phyloP scores from a whole-genome alignment of 2,113 vertebrate species.

The Eolophus roseicapilla region DNA sequence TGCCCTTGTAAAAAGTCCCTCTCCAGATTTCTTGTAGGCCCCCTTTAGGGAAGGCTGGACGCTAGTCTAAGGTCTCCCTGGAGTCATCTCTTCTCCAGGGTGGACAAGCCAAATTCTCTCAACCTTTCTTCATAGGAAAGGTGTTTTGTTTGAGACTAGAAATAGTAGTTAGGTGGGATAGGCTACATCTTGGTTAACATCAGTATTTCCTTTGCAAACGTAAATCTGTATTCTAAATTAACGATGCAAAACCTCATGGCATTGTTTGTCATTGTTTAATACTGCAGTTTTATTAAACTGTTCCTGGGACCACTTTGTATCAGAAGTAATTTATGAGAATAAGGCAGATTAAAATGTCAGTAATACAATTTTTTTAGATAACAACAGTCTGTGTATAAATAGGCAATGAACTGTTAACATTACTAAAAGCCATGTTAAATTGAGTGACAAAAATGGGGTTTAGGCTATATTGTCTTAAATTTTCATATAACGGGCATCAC shows the following conservation, averaged over 20 bases:
- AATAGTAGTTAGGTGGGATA: not conserved
- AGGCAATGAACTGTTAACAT: conserved; percentile 1
- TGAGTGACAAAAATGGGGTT: conserved; percentile 25
- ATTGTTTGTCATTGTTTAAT: not conserved
- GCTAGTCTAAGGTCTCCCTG: not conserved
- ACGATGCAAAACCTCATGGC: not conserved
- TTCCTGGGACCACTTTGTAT: not conserved
- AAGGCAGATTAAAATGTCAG: not conserved
- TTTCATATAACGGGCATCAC: conserved; percentile 7
- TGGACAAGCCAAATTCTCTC: not conserved
- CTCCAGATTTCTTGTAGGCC: not conserved
- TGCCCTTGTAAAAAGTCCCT: not conserved
- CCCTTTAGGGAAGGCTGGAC: not conserved
- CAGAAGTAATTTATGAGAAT: not conserved
- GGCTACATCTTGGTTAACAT: not conserved
- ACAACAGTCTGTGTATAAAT: conserved; percentile 16
- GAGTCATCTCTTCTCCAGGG: not conserved
- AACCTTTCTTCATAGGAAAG: not conserved
- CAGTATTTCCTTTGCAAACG: not conserved
- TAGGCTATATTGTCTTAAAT: conserved; percentile 40
- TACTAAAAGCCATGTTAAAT: too few relatives aligned
- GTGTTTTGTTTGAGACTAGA: not conserved
- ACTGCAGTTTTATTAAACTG: not conserved
- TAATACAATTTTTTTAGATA: conserved; percentile 20
- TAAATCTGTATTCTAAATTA: not conserved